These are phyloP conservation scores for Sigmodon hispidus DNA, from an alignment of 2,113 vertebrate species.

Conservation along the genomic window DNA sequence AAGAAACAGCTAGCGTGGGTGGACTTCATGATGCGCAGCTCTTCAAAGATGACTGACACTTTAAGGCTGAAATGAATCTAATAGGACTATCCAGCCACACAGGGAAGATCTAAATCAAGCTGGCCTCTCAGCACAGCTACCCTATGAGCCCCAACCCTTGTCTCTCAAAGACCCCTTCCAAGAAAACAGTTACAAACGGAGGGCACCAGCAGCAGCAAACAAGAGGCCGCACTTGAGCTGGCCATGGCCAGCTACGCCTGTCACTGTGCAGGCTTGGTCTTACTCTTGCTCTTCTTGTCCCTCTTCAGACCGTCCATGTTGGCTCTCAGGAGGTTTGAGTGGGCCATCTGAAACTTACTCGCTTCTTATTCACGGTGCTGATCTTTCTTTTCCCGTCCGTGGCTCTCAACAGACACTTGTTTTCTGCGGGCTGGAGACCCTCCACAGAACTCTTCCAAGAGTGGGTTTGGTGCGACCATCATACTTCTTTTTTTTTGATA, in stretches of 20 bases:
- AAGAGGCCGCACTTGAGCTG: background rate
- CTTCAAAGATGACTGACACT: slow-evolving; percentile 9
- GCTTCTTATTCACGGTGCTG: too few species aligned
- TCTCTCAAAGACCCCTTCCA: slow-evolving; percentile 26
- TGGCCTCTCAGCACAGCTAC: slow-evolving; percentile 37
- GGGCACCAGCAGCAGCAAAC: slow-evolving; percentile 33
- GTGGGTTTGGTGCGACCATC: too few species aligned
- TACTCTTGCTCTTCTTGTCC: slow-evolving; percentile 98
- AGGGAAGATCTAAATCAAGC: slow-evolving; percentile 30
- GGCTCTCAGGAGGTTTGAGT: slow-evolving; percentile 97
- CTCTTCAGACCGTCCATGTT: slow-evolving; percentile 99
- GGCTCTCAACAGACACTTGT: too few species aligned
- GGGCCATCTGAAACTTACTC: too few species aligned
- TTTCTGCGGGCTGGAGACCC: too few species aligned
- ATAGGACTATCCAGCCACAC: slow-evolving; percentile 5
- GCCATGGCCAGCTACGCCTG: background rate
- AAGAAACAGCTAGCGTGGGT: background rate
- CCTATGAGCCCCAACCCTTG: slow-evolving; percentile 23
- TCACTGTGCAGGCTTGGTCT: slow-evolving; percentile 97
- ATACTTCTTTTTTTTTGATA: too few species aligned
- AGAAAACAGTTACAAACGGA: background rate
- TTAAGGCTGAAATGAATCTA: background rate
- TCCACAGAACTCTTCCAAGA: too few species aligned
- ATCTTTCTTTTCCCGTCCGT: too few species aligned
- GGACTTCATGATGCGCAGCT: slow-evolving; percentile 63